These are phyloP conservation scores for Phyllostomus discolor DNA, from an alignment of 2,113 vertebrate species.

Conservation along the genomic window DNA sequence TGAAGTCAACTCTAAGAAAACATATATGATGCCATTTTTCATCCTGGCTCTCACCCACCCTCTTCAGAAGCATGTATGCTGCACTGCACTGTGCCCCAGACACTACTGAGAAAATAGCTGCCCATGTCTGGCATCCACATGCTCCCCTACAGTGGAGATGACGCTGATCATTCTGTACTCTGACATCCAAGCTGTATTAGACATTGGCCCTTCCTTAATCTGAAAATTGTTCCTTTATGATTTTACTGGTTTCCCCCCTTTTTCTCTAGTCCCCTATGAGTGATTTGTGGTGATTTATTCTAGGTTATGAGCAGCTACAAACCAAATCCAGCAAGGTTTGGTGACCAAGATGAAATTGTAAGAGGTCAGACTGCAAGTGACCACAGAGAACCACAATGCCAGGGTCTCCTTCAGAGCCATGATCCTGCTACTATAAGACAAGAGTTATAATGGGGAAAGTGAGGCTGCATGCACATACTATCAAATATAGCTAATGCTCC, in stretches of 20 bases:
- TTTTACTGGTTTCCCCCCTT: not conserved
- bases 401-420: not conserved
- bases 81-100: fast-evolving
- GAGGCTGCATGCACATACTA: not conserved
- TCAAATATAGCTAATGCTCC: not conserved
- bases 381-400: no score
- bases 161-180: not conserved
- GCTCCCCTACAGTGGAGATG: fast-evolving
- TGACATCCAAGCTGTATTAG: not conserved
- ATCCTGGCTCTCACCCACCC: not conserved
- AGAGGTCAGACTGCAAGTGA: not conserved
- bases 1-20: not conserved
- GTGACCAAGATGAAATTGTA: not conserved
- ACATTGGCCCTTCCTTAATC: not conserved
- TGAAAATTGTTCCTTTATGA: not conserved
- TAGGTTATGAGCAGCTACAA: not conserved
- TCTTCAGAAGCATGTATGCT: not conserved
- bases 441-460: not conserved
- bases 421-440: not conserved
- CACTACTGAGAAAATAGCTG: not conserved
- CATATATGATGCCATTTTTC: not conserved
- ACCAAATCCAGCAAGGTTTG: not conserved
- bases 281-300: not conserved
- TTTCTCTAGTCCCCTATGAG: not conserved
- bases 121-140: not conserved